Percentiles rank a stretch among this genome's conserved stretches.
These are phyloP conservation scores for Dicerorhinus sumatrensis DNA, from an alignment of 2,113 vertebrate species.

Conservation along the genomic window DNA sequence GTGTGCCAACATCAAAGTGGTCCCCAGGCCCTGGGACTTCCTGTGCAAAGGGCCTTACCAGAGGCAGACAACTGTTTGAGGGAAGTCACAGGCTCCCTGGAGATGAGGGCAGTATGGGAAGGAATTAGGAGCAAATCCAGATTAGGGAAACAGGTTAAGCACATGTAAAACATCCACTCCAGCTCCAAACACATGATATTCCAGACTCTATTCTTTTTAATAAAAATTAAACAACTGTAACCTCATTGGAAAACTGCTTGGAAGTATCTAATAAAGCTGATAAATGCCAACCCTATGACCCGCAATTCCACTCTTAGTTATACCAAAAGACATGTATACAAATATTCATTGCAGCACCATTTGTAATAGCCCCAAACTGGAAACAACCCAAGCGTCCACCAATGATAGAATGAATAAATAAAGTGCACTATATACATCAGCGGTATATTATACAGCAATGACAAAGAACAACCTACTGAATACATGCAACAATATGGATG, in stretches of 20 bases:
- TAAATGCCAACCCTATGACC: not conserved
- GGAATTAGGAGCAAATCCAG: not conserved
- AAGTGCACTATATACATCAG: not conserved
- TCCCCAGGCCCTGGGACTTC: not conserved
- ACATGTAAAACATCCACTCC: not conserved
- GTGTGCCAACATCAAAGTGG: not conserved
- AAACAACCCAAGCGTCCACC: not conserved
- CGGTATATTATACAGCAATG: not conserved
- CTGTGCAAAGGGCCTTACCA: not conserved
- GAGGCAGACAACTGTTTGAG: not conserved
- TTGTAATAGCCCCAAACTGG: not conserved
- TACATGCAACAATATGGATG: not conserved
- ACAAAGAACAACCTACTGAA: not conserved
- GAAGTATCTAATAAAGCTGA: conserved; percentile 2
- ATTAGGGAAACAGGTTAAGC: not conserved
- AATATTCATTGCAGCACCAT: not conserved
- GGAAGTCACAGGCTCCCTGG: not conserved
- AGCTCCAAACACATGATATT: not conserved
- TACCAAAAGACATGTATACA: not conserved
- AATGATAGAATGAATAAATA: not conserved
- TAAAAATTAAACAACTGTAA: conserved; percentile 16
- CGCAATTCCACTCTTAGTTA: not conserved
- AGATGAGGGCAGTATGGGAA: not conserved
- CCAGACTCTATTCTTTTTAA: conserved; percentile 21
- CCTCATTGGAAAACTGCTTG: not conserved